phyloP scores from a whole-genome alignment of 2,113 vertebrate species.

The Capreolus pygargus region DNA sequence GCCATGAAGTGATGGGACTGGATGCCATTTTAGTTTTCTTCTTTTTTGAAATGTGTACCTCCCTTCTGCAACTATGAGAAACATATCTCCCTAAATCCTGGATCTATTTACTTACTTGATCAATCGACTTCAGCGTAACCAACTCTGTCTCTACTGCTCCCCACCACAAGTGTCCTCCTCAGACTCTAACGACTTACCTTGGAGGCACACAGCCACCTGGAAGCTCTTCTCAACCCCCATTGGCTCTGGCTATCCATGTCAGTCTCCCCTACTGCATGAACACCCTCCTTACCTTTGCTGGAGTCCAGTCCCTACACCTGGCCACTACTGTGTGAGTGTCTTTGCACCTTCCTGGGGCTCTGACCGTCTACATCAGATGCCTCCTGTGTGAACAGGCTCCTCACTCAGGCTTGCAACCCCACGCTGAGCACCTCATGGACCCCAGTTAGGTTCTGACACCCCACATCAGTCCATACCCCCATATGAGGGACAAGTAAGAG shows the following conservation, averaged over 20 bases:
- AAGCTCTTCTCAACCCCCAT: neutral
- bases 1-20: neutral
- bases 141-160: neutral
- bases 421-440: neutral
- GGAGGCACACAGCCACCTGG: neutral
- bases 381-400: neutral
- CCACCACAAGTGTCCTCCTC: neutral
- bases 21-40: neutral
- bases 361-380: neutral
- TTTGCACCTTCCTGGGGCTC: neutral
- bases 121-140: neutral
- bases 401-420: neutral
- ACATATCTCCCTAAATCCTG: neutral
- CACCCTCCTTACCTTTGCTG: neutral
- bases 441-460: neutral
- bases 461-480: too few relatives aligned
- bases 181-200: accelerated
- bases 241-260: neutral
- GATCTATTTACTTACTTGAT: neutral
- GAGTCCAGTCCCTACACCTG: neutral
- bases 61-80: neutral
- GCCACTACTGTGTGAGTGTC: neutral
- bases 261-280: neutral
- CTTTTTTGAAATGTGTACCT: neutral
- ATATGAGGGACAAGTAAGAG: neutral